Evolutionary conservation across 2,888 invertebrate genomes (phyloP).

Genomic region (Molanna angustata): DNA sequence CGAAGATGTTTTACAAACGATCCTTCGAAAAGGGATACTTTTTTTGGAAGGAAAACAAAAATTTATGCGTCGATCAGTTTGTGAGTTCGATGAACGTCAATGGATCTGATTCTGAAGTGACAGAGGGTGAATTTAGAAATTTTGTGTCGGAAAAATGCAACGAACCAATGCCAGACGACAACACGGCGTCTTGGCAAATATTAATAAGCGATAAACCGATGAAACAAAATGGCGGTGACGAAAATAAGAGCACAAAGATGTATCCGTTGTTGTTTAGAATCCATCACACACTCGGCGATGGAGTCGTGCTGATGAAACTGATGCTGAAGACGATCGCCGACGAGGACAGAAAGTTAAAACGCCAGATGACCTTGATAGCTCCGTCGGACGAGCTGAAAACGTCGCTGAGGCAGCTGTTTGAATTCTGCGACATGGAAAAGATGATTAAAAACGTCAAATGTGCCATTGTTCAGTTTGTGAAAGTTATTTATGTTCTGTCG

Average conservation of each 20-base stretch:
- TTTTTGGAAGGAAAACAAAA: conserved; percentile 47
- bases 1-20: conserved; percentile 48
- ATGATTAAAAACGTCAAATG: background rate
- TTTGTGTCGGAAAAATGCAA: conserved; percentile 45
- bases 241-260: conserved; percentile 35
- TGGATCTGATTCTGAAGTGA: conserved; percentile 36
- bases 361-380: conserved; percentile 1
- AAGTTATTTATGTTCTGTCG: conserved; percentile 7
- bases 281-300: conserved; percentile 57
- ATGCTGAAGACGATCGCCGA: conserved; percentile 49
- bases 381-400: background rate
- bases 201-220: conserved; percentile 41
- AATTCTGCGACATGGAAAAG: conserved; percentile 4
- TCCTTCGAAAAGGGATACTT: conserved; percentile 50
- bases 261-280: conserved; percentile 52
- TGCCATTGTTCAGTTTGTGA: background rate
- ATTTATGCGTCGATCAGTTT: conserved; percentile 45
- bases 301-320: conserved; percentile 50
- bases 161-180: conserved; percentile 45
- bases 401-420: conserved; percentile 3
- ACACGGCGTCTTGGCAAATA: conserved; percentile 53
- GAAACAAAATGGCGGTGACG: conserved; percentile 32
- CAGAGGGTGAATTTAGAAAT: conserved; percentile 41
- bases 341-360: conserved; percentile 26
- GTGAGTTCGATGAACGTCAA: conserved; percentile 45